Conservation (phyloP, 35 echinoderm and acorn worm species). For the Lytechinus pictus region DNA sequence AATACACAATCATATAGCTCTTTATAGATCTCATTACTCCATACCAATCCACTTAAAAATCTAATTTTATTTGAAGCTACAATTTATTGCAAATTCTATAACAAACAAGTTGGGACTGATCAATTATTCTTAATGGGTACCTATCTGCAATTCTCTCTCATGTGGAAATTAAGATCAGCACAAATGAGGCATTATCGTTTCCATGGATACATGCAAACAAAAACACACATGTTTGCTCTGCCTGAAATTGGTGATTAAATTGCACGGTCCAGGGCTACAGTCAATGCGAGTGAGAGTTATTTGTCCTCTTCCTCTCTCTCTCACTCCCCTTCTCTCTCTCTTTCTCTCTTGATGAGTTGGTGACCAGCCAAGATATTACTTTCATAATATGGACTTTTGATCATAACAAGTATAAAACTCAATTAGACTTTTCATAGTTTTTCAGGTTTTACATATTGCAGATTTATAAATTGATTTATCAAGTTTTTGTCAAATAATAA, state of each 20-base stretch:
- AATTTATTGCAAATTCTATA: neutral
- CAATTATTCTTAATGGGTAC: slow-evolving; percentile 28
- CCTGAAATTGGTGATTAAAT: slow-evolving; percentile 2
- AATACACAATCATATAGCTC: neutral
- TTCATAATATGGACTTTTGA: neutral
- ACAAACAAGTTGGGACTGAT: neutral
- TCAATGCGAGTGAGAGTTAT: neutral
- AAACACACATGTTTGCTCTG: slow-evolving; percentile 1
- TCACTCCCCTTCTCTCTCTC: neutral
- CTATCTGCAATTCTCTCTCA: neutral
- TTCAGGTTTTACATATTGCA: too few relatives aligned
- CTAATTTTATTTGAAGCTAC: neutral
- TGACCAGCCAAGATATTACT: neutral
- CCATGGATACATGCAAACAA: slow-evolving; percentile 18
- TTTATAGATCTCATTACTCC: neutral
- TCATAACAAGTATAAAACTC: too few relatives aligned
- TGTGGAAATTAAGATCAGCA: slow-evolving; percentile 29
- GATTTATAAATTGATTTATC: too few relatives aligned
- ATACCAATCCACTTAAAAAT: slow-evolving; percentile 14
- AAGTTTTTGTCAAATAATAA: too few relatives aligned
- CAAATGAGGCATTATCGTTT: slow-evolving; percentile 39
- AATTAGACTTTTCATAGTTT: too few relatives aligned
- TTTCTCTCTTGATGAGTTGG: neutral
- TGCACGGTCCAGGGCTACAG: neutral
- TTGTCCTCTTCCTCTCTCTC: neutral